A percentile compares a stretch with the other conserved stretches of the same genome.
These are phyloP conservation scores for Microhierax caerulescens DNA, from an alignment of 2,797 vertebrate genomes.

Conservation along the genomic window DNA sequence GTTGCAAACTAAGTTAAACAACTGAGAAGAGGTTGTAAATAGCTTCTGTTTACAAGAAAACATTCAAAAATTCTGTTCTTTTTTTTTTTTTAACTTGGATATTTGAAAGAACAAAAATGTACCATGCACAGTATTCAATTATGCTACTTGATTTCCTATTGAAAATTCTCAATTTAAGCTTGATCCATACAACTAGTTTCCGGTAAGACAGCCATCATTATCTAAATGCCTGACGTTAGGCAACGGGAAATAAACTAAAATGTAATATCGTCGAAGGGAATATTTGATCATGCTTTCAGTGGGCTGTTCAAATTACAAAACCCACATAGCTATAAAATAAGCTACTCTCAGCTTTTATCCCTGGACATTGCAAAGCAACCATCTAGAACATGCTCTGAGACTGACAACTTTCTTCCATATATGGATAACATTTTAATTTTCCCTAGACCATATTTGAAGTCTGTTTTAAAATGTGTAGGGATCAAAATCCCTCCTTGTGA, in stretches of 20 bases:
- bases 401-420: constrained; percentile 48
- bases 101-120: background rate
- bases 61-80: fast-evolving
- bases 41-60: background rate
- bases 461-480: constrained; percentile 43
- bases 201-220: background rate
- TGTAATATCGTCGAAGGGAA: background rate
- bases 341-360: background rate
- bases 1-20: background rate
- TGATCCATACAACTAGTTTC: background rate
- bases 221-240: background rate
- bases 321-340: background rate
- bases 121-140: background rate
- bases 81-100: background rate
- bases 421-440: constrained; percentile 57
- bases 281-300: background rate
- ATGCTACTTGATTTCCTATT: background rate
- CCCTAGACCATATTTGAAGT: constrained; percentile 49
- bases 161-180: background rate
- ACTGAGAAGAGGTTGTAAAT: background rate
- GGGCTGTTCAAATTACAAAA: background rate
- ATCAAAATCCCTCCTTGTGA: constrained; percentile 44
- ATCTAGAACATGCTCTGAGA: constrained; percentile 2
- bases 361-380: background rate
- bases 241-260: background rate